Percentiles rank a stretch among this genome's conserved stretches.
Evolutionary conservation across 1,140 invertebrate species (phyloP).

Genomic region (Drosophila ohnishii): DNA sequence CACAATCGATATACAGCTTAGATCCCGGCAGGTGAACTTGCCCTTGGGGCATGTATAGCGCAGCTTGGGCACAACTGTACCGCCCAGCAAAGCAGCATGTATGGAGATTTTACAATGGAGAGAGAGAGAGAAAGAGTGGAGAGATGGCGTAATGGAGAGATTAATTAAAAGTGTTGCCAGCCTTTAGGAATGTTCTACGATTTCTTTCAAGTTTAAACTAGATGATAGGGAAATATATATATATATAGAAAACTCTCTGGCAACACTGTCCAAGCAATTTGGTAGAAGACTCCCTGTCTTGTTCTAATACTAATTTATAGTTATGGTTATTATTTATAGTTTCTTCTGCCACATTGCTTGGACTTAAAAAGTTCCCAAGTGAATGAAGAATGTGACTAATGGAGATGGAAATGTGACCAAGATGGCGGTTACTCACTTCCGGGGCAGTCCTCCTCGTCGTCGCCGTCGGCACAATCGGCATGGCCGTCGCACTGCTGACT

Average conservation of each 20-base stretch:
- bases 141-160: background rate
- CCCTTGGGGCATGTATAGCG: slow-evolving; percentile 84
- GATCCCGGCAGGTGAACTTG: slow-evolving; percentile 86
- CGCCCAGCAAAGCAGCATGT: slow-evolving; percentile 20
- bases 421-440: slow-evolving; percentile 75
- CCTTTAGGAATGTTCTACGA: background rate
- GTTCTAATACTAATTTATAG: too few relatives aligned
- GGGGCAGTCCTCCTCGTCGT: slow-evolving; percentile 89
- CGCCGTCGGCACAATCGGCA: slow-evolving; percentile 88
- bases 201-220: background rate
- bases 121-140: slow-evolving; percentile 21
- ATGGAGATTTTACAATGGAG: slow-evolving; percentile 13
- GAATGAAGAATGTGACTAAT: background rate
- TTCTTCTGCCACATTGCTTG: background rate
- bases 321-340: background rate
- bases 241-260: background rate
- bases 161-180: background rate
- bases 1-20: slow-evolving; percentile 88
- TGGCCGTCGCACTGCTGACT: slow-evolving; percentile 86
- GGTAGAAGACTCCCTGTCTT: too few relatives aligned
- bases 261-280: background rate
- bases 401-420: background rate
- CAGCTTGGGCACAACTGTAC: slow-evolving; percentile 73
- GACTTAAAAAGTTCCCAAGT: background rate
- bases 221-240: background rate